Evolutionary conservation across 1,140 invertebrate genomes (phyloP).

Genomic region (Calephelis nemesis): DNA sequence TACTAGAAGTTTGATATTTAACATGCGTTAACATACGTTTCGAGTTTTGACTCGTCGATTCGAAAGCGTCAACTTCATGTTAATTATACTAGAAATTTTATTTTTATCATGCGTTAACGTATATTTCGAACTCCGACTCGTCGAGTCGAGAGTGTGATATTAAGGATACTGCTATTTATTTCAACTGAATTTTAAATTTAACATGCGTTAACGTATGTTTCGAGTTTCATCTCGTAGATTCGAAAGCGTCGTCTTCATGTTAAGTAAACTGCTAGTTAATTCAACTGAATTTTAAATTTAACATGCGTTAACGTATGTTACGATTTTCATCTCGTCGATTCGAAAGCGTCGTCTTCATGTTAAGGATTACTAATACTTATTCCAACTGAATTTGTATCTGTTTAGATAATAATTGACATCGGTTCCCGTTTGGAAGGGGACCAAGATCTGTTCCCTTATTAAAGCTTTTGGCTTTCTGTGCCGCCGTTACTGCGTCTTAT

Average conservation of each 20-base stretch:
- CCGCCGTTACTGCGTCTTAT: slow-evolving; percentile 24
- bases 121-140: neutral
- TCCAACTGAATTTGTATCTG: slow-evolving; percentile 27
- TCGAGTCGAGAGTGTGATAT: too few relatives aligned
- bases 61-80: too few relatives aligned
- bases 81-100: slow-evolving; percentile 2
- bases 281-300: slow-evolving; percentile 17
- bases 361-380: slow-evolving; percentile 15
- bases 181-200: slow-evolving; percentile 17
- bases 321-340: neutral
- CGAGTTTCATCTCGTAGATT: neutral
- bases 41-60: neutral
- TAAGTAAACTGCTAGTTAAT: slow-evolving; percentile 15
- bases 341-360: too few relatives aligned
- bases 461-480: slow-evolving; percentile 23
- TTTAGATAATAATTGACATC: slow-evolving; percentile 30
- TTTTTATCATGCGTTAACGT: neutral
- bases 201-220: neutral
- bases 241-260: too few relatives aligned
- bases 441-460: slow-evolving; percentile 30
- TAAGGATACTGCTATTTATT: slow-evolving; percentile 17
- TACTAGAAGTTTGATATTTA: too few relatives aligned
- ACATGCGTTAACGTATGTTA: neutral
- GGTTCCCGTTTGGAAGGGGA: slow-evolving; percentile 25
- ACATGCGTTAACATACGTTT: neutral